These are phyloP conservation scores for Coenonympha arcania DNA, from an alignment of 2,888 invertebrate genomes.

Conservation along the genomic window DNA sequence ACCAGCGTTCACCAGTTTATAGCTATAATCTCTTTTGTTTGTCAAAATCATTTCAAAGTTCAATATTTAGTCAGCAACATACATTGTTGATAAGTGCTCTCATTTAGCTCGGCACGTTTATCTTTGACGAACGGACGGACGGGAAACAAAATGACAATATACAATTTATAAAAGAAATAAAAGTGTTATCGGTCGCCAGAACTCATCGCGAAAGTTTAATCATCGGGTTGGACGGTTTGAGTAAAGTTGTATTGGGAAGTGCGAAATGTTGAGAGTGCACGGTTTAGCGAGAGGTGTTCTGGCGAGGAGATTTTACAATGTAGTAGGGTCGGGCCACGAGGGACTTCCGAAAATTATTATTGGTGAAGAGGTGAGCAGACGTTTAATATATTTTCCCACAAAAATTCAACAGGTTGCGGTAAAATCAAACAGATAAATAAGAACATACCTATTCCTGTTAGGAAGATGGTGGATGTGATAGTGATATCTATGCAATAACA, in stretches of 20 bases:
- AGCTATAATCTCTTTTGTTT: constrained; percentile 22
- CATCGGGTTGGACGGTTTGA: neutral
- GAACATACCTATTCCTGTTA: too few relatives aligned
- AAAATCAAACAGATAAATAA: too few relatives aligned
- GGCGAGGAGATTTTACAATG: constrained; percentile 20
- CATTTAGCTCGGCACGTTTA: constrained; percentile 28
- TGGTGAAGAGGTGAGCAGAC: constrained; percentile 24
- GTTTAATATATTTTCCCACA: too few relatives aligned
- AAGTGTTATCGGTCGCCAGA: neutral
- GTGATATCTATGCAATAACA: too few relatives aligned
- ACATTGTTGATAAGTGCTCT: constrained; percentile 35
- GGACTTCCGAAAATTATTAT: constrained; percentile 18
- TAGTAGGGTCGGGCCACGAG: constrained; percentile 13
- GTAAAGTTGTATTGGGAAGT: neutral
- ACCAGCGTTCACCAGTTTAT: constrained; percentile 19
- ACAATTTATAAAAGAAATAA: constrained; percentile 4
- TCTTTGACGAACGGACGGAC: constrained; percentile 20
- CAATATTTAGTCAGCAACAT: constrained; percentile 30
- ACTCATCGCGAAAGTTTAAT: neutral
- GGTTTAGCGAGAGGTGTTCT: constrained; percentile 7
- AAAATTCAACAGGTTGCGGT: too few relatives aligned
- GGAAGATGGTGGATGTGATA: too few relatives aligned
- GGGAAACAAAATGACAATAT: constrained; percentile 4
- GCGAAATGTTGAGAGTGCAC: constrained; percentile 43
- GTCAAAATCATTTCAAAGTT: constrained; percentile 26